These are phyloP conservation scores for Drosophila lutescens DNA, from an alignment of 2,888 invertebrate genomes.

Conservation along the genomic window DNA sequence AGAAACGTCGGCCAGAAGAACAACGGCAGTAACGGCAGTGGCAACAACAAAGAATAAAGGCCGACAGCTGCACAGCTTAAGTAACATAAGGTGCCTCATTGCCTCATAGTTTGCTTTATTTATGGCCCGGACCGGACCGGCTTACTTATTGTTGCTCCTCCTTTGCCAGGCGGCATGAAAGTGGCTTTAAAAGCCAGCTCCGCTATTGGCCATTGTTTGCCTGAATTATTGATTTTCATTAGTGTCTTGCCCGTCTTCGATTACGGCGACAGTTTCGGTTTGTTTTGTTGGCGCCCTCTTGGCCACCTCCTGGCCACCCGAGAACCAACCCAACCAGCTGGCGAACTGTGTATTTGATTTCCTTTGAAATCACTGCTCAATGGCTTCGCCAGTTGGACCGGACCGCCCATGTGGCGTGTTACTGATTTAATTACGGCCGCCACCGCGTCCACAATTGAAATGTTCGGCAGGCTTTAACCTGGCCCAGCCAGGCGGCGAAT, in stretches of 20 bases:
- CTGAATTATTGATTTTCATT: slow-evolving; percentile 79
- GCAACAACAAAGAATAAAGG: slow-evolving; percentile 42
- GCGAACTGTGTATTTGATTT: slow-evolving; percentile 46
- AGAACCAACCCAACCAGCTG: background rate
- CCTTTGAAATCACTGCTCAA: slow-evolving; percentile 40
- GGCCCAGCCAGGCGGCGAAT: slow-evolving; percentile 25
- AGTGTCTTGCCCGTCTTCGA: slow-evolving; percentile 59
- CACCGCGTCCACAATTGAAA: slow-evolving; percentile 31
- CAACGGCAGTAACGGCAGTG: slow-evolving; percentile 9
- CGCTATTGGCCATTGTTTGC: slow-evolving; percentile 48
- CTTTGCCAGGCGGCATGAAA: slow-evolving; percentile 38
- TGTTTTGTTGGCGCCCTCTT: slow-evolving; percentile 11
- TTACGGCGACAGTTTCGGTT: slow-evolving; percentile 62
- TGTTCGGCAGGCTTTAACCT: slow-evolving; percentile 36
- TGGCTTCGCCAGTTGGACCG: slow-evolving; percentile 8
- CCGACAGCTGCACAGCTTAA: slow-evolving; percentile 55
- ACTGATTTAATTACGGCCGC: slow-evolving; percentile 51
- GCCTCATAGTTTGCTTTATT: slow-evolving; percentile 66
- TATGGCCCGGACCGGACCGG: slow-evolving; percentile 54
- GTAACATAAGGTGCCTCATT: slow-evolving; percentile 57
- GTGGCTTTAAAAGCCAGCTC: slow-evolving; percentile 59
- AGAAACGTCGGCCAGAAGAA: slow-evolving; percentile 45
- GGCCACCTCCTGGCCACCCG: background rate
- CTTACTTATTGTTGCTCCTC: slow-evolving; percentile 42
- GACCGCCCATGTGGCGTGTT: slow-evolving; percentile 3